Percentiles rank a stretch among this genome's conserved stretches.
These are phyloP conservation scores for Nemurella pictetii DNA, from an alignment of 2,888 invertebrate genomes.

Conservation along the genomic window DNA sequence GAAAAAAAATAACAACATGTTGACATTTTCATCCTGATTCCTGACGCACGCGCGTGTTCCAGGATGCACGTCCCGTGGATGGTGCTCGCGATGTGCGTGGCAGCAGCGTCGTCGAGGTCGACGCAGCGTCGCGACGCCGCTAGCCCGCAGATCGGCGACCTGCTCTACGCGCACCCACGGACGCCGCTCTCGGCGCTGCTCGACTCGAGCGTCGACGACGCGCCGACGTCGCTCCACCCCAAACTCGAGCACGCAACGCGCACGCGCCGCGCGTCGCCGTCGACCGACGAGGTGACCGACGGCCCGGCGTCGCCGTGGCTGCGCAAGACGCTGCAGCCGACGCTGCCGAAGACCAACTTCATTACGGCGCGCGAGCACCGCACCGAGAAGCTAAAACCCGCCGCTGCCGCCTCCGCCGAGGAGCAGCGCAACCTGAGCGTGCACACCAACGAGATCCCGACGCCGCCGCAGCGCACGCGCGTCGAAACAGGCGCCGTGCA, in stretches of 20 bases:
- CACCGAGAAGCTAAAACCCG: not conserved
- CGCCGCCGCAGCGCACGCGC: not conserved
- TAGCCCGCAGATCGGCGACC: no score
- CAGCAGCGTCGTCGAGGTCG: not conserved
- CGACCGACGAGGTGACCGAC: conserved; percentile 20
- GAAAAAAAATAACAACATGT: not conserved
- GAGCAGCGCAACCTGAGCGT: not conserved
- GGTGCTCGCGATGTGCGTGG: not conserved
- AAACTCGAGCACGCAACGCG: not conserved
- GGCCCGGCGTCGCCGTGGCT: conserved; percentile 9
- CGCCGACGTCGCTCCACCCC: not conserved
- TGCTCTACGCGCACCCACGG: not conserved
- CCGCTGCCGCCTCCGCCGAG: not conserved
- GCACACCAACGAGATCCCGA: not conserved
- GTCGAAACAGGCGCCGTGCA: not conserved
- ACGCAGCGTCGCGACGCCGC: not conserved
- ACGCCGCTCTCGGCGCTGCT: not conserved
- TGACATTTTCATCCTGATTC: no score
- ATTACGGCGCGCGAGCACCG: conserved; percentile 20
- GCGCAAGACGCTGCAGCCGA: conserved; percentile 9
- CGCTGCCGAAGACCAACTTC: conserved; percentile 21
- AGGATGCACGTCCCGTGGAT: conserved; percentile 17
- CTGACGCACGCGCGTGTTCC: not conserved
- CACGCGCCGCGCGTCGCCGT: not conserved
- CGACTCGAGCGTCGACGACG: not conserved